Base-by-base conservation (phyloP, 2,888 invertebrate genomes). In the Drosophila ochracea region DNA sequence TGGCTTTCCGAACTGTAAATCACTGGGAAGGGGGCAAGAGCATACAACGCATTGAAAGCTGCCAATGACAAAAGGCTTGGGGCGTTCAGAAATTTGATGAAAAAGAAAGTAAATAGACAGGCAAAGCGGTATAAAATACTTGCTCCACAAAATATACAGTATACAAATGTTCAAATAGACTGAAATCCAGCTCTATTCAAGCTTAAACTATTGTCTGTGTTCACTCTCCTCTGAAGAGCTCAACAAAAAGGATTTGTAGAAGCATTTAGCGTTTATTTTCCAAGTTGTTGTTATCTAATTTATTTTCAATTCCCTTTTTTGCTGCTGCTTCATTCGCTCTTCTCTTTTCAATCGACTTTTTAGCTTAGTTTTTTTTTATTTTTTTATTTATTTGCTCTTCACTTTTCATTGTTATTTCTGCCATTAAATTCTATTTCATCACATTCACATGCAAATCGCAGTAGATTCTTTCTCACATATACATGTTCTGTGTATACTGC, bases 401-500 rank as follows among this genome's bases (percentile, higher is more conserved):
- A 79, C 70, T 73, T 82, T 73, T 82, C 60, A 74, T 82, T 82
- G 83, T 71, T 80, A 75, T 78, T 73, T 67, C 68, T 72, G 68
- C 68, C 86, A 89, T 85, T 72, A 88, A 90, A 90, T 83, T 90
- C 89, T 80, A 90, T 85, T 85, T 89, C 71, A 73, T 80, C 80
- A 88, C 85, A 85, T 85, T 85, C 84, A 82, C 89, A 90, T 90
- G 84, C 89, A 90, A 85, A 85, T 85, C 77, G 59, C 70, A 62
- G 70, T 60, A 61, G 84, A 54, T 63, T 69, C 62, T 54, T 54
- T 13, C 54, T 37, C 35, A 66, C 31, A 28, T 43, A 11, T 25
- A n/a, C 28, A 47, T 35, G 19, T 30, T 47, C 13, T 25, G 9
- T 47, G 9, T 47, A 25, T 16, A 9, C 9, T 4, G 9, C 43